A percentile compares a stretch with the other conserved stretches of the same genome.
phyloP scores from a whole-genome alignment of 2,797 vertebrate species.

The Cryptoprocta ferox region DNA sequence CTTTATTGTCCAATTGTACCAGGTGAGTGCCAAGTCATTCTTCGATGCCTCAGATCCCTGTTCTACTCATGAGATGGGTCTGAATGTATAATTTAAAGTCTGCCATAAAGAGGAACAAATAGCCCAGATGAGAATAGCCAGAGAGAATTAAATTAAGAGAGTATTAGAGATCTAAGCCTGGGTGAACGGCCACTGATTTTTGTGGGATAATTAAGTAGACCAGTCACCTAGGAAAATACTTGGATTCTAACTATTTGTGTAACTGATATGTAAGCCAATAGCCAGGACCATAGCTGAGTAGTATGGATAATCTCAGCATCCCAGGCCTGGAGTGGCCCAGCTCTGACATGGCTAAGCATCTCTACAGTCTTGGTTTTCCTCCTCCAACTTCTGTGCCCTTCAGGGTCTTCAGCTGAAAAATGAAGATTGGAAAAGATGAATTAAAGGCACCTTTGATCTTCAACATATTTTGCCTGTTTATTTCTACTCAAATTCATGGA shows the following conservation, averaged over 20 bases:
- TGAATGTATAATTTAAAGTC: constrained; percentile 51
- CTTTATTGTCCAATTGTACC: not conserved
- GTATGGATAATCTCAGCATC: not conserved
- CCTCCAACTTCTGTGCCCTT: not conserved
- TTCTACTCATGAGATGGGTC: not conserved
- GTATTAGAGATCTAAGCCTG: constrained; percentile 13
- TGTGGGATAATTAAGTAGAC: constrained; percentile 40
- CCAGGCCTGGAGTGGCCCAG: not conserved
- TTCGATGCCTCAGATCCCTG: not conserved
- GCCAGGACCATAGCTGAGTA: not conserved
- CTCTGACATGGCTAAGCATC: not conserved
- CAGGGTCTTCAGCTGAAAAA: not conserved
- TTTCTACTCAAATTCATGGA: constrained; percentile 3
- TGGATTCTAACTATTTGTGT: constrained; percentile 45
- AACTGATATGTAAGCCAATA: not conserved
- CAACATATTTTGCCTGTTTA: not conserved
- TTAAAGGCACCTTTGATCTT: not conserved
- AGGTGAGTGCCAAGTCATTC: constrained; percentile 23
- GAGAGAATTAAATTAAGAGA: constrained; percentile 51
- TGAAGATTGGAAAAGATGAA: not conserved
- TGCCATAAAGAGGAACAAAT: constrained; percentile 10
- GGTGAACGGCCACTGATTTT: constrained; percentile 41
- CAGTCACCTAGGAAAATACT: constrained; percentile 46
- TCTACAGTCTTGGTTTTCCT: not conserved
- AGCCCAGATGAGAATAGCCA: constrained; percentile 3